Evolutionary conservation across 2,113 vertebrate species (phyloP).

Genomic region (Jaculus jaculus): DNA sequence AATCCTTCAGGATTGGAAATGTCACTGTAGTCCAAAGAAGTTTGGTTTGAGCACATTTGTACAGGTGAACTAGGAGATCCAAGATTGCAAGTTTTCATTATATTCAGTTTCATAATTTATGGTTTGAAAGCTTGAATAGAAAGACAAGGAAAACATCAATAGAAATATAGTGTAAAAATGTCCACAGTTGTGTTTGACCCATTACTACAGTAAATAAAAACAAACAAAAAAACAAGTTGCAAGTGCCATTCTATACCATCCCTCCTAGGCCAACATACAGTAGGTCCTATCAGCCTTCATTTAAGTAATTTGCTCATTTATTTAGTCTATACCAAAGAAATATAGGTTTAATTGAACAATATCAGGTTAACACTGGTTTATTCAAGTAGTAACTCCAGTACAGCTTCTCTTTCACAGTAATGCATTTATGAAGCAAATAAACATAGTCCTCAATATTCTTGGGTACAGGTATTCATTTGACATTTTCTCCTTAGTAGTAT

Average conservation of each 20-base stretch:
- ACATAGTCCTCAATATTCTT: neutral
- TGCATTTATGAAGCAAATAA: neutral
- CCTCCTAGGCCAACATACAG: too few species aligned
- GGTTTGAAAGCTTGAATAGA: neutral
- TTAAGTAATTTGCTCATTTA: neutral
- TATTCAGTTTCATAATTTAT: neutral
- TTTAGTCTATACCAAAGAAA: neutral
- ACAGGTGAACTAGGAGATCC: neutral
- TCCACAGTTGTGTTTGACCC: neutral
- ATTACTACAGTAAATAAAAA: neutral
- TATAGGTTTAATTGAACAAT: neutral
- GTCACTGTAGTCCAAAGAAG: neutral
- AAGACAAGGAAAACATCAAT: neutral
- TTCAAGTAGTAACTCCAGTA: neutral
- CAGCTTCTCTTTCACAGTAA: neutral
- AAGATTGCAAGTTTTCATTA: neutral
- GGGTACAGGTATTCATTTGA: neutral
- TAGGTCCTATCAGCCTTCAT: neutral
- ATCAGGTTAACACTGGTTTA: neutral
- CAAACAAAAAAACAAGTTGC: neutral
- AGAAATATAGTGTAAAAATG: neutral
- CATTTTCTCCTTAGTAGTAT: neutral
- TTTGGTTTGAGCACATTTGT: neutral
- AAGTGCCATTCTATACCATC: neutral
- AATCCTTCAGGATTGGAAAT: neutral